Conservation (phyloP, 2,113 vertebrate species). For the Chlamydotis undulata region DNA sequence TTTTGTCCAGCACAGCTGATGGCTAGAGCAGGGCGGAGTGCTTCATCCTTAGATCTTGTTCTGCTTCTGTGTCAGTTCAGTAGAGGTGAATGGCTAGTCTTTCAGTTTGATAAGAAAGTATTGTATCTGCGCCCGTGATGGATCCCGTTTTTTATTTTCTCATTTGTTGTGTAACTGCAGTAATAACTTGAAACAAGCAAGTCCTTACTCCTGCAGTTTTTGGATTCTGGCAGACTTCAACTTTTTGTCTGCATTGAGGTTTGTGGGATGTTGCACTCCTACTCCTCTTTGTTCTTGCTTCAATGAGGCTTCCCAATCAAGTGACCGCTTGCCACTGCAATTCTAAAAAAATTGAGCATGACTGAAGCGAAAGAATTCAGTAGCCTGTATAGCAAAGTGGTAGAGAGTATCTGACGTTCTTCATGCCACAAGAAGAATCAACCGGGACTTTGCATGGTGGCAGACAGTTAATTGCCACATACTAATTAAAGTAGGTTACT, state of each 20-base stretch:
- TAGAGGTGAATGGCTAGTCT: not conserved
- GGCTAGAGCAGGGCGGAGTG: not conserved
- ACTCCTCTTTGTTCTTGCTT: not conserved
- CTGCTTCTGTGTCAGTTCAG: not conserved
- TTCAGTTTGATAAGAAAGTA: not conserved
- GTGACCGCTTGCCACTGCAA: not conserved
- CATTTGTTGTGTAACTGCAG: not conserved
- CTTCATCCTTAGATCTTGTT: not conserved
- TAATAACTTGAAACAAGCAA: not conserved
- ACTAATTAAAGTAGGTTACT: not conserved
- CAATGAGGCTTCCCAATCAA: not conserved
- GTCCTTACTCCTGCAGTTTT: not conserved
- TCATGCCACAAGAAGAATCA: not conserved
- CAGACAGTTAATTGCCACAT: not conserved
- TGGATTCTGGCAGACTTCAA: not conserved
- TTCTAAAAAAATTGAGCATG: not conserved
- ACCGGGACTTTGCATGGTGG: not conserved
- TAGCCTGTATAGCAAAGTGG: not conserved
- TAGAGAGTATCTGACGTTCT: not conserved
- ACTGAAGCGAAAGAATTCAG: not conserved
- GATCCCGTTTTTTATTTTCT: not conserved
- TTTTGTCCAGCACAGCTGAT: not conserved
- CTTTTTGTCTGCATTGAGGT: not conserved
- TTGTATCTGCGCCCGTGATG: not conserved
- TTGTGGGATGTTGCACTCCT: not conserved